These are phyloP conservation scores for Elanus axillaris DNA, from an alignment of 2,113 vertebrate genomes.

Conservation along the genomic window DNA sequence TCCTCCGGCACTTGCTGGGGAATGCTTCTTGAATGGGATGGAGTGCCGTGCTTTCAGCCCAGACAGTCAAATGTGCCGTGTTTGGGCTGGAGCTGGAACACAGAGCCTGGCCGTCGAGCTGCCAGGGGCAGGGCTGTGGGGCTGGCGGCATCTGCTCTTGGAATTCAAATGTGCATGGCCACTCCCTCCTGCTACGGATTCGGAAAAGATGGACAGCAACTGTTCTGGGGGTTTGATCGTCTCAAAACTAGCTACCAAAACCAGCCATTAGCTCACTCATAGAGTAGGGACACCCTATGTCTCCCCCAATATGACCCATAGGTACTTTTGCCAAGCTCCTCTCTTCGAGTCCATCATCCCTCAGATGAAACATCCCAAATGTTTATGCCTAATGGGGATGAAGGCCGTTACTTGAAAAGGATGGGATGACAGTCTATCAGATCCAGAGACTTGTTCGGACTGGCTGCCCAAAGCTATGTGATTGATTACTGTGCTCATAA, in stretches of 20 bases:
- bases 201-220: neutral
- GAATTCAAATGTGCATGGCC: neutral
- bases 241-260: neutral
- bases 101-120: neutral
- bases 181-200: neutral
- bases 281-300: neutral
- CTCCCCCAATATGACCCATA: fast-evolving
- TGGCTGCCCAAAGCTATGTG: neutral
- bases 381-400: fast-evolving
- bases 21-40: neutral
- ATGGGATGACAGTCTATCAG: neutral
- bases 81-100: neutral
- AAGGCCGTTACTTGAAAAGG: neutral
- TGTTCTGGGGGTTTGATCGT: neutral
- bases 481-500: neutral
- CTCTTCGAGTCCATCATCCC: neutral
- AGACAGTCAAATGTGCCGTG: neutral
- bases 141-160: neutral
- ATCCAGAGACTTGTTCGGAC: neutral
- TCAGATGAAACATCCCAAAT: neutral
- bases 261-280: fast-evolving
- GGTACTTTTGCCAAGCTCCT: fast-evolving
- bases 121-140: neutral
- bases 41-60: neutral
- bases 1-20: neutral